Evolutionary conservation across 2,888 invertebrate species (phyloP), one percentile per base, ranked within the genome.

Genomic region (Seira sanloemensis): DNA sequence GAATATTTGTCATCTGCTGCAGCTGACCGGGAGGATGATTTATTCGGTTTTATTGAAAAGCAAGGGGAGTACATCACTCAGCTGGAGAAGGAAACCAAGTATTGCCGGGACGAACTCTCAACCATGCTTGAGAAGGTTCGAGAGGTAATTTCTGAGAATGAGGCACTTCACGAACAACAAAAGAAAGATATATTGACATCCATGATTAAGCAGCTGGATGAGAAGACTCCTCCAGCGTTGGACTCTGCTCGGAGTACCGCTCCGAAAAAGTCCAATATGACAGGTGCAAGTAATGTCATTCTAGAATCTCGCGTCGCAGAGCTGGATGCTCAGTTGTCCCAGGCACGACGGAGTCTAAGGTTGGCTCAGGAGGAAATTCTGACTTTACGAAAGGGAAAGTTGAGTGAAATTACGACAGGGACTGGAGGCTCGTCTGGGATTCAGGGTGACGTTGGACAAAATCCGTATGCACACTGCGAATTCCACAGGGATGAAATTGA

Each of bases 61-160:
- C 96, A 97, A 90, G 96, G 96, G 90, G 96, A 96, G 89, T 96
- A 97, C 90, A 96, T 97, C 72, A 95, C 96, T 86, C 96, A 97
- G 90, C 91, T 97, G 73, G 96, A 97, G 91, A 94, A 95, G 88
- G 96, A 97, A 92, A 96, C 96, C 54, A 94, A 95, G 90, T 96
- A 95, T 90, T 96, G 96, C 90, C 93, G 95, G 94, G 95, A 95
- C 73, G 96, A 96, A 91, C 91, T 97, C 5, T 94, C 95, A 87
- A 94, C 94, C 90, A 92, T 96, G 18, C 92, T 96, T 16, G 94
- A 94, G 0, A 96, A 96, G 92, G 96, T 97, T 2, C 95, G 95
- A 90, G 96, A 96, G 91, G 96, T 96, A 16, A 95, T 96, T 87
- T 94, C 95, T 7, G 96, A 97, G 91, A 97, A 96, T 90, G 96